A percentile compares a stretch with the other conserved stretches of the same genome.
phyloP scores from a whole-genome alignment of 2,113 vertebrate species.

The Pelobates fuscus region DNA sequence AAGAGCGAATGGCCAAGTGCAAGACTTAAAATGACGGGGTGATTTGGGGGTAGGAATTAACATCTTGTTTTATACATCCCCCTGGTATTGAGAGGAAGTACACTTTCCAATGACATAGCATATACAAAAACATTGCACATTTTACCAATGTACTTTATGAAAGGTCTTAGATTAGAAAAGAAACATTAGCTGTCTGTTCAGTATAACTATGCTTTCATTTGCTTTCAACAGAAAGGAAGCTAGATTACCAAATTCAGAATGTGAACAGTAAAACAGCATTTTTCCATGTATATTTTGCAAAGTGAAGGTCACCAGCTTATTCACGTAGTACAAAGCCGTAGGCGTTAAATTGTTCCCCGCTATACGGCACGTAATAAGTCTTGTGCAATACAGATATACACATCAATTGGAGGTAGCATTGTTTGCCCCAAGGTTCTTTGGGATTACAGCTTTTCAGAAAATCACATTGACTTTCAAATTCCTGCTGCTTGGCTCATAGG shows the following conservation, averaged over 20 bases:
- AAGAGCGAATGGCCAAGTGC: too few relatives aligned
- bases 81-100: too few relatives aligned
- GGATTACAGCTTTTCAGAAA: constrained; percentile 44
- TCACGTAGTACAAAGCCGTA: constrained; percentile 42
- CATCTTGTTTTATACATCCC: too few relatives aligned
- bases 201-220: too few relatives aligned
- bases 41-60: too few relatives aligned
- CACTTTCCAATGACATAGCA: too few relatives aligned
- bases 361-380: constrained; percentile 44
- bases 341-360: constrained; percentile 28
- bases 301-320: constrained; percentile 50
- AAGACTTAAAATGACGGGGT: too few relatives aligned
- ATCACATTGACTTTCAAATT: constrained; percentile 53
- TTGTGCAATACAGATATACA: constrained; percentile 47
- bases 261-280: neutral
- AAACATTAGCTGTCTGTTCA: too few relatives aligned
- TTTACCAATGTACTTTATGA: too few relatives aligned
- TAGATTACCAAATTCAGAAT: neutral
- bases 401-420: constrained; percentile 55
- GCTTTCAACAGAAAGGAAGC: too few relatives aligned
- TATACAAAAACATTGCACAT: too few relatives aligned
- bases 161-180: too few relatives aligned
- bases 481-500: constrained; percentile 46
- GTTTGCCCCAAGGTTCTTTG: constrained; percentile 50
- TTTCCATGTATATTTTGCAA: constrained; percentile 21